Evolutionary conservation across 2,888 invertebrate species (phyloP), one percentile per base, ranked within the genome.

Genomic region (Fragum fragum): DNA sequence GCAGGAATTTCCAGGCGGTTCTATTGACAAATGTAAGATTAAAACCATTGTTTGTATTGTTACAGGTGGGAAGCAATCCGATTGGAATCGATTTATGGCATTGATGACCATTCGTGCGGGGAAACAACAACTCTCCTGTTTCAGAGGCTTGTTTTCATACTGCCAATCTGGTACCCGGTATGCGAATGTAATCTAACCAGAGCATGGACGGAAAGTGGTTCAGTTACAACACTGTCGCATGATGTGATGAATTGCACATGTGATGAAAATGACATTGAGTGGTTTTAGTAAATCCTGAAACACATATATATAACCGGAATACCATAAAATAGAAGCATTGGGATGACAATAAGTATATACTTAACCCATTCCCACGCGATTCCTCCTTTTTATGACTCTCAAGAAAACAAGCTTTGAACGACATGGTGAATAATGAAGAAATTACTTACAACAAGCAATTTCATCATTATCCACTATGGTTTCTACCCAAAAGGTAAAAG

Each of bases 31-130:
- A 23, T 42, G 21, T 66, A 66, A 42, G 66, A 66, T 66, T 66
- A 66, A 66, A 66, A 66, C 23, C 66, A 42, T 66, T 66, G 66
- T 66, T 66, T 66, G 42, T 66, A 66, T 66, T 66, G 66, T 66
- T 66, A 39, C 66, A 66, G 66, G 66, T 66, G 66, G 11, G 66
- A 36, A 39, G 21, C 32, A 42, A 42, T n/a, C 66, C 26, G 66
- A 66, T 66, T 66, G 66, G 42, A 66, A 66, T 66, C 42, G 66
- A 66, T 66, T 66, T 21, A 42, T 21, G n/a, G 26, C 18, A 66
- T 39, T 66, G 42, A 14, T 18, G 42, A 42, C 26, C 66, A 66
- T n/a, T 66, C 42, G 36, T 23, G 66, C 66, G 42, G 26, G 66
- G 66, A 66, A n/a, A 42, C 28, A 5, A 66, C 66, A 42, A 42